Evolutionary conservation across 2,113 vertebrate genomes (phyloP).

Genomic region (Rhinolophus sinicus): DNA sequence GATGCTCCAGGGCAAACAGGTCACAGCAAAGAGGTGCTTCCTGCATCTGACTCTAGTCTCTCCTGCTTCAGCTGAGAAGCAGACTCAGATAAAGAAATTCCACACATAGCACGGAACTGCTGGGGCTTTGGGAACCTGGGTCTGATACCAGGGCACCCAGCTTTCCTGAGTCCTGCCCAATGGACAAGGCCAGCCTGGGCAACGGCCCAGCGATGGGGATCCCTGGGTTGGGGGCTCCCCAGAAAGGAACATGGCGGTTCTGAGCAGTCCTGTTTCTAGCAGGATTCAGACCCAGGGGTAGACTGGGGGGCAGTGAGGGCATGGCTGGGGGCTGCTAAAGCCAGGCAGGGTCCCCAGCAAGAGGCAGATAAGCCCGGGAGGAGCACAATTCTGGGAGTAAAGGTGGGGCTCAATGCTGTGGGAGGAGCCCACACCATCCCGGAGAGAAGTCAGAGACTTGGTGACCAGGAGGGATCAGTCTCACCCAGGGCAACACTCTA

Average conservation of each 20-base stretch:
- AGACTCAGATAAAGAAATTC: neutral
- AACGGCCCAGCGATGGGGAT: neutral
- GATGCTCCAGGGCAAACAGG: neutral
- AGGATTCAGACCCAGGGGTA: neutral
- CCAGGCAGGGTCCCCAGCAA: neutral
- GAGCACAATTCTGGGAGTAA: neutral
- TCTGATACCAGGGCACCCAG: neutral
- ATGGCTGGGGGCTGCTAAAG: neutral
- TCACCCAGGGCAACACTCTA: neutral
- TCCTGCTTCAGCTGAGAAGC: neutral
- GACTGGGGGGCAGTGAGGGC: neutral
- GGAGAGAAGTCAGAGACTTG: neutral
- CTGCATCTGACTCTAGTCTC: neutral
- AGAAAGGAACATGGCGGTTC: neutral
- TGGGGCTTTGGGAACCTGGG: neutral
- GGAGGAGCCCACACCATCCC: neutral
- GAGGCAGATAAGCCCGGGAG: no score
- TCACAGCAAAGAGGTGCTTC: neutral
- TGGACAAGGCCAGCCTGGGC: neutral
- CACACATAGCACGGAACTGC: neutral
- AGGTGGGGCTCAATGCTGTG: neutral
- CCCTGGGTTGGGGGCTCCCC: neutral
- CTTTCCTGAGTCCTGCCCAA: neutral
- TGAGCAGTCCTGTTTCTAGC: neutral
- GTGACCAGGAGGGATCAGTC: neutral